Conservation (phyloP, 2,888 invertebrate species). For the Pomacea canaliculata region DNA sequence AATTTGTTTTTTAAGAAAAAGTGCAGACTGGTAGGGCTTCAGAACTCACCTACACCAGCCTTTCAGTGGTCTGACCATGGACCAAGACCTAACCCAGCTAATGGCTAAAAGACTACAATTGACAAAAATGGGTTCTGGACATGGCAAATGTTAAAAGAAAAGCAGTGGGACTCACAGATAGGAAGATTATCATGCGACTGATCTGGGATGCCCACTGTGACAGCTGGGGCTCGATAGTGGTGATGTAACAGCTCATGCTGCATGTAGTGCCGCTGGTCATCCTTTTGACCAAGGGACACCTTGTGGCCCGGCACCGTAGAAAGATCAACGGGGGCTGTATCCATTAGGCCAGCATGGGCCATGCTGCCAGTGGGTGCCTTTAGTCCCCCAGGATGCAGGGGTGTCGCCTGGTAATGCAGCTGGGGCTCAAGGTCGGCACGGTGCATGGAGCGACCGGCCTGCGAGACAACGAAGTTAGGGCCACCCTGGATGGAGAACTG, state of each 20-base stretch:
- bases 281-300: constrained; percentile 38
- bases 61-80: no score
- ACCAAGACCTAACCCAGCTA: no score
- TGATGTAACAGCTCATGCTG: constrained; percentile 24
- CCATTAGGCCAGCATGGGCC: constrained; percentile 43
- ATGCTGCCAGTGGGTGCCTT: constrained; percentile 39
- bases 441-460: constrained; percentile 39
- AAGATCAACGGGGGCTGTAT: constrained; percentile 59
- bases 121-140: no score
- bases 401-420: constrained; percentile 7
- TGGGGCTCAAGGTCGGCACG: constrained; percentile 34
- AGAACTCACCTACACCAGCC: no score
- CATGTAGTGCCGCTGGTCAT: constrained; percentile 34
- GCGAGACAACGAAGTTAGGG: constrained; percentile 35
- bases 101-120: no score
- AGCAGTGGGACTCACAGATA: constrained; percentile 1
- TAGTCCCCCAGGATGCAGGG: constrained; percentile 10
- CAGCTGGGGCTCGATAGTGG: constrained; percentile 10
- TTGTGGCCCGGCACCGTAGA: constrained; percentile 48
- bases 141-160: no score
- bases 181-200: constrained; percentile 49
- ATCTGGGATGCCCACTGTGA: constrained; percentile 58
- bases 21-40: no score
- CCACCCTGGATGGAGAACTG: constrained; percentile 38
- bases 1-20: no score